Base-by-base conservation (phyloP, 2,797 vertebrate species). In the Sebastes vulpes region DNA sequence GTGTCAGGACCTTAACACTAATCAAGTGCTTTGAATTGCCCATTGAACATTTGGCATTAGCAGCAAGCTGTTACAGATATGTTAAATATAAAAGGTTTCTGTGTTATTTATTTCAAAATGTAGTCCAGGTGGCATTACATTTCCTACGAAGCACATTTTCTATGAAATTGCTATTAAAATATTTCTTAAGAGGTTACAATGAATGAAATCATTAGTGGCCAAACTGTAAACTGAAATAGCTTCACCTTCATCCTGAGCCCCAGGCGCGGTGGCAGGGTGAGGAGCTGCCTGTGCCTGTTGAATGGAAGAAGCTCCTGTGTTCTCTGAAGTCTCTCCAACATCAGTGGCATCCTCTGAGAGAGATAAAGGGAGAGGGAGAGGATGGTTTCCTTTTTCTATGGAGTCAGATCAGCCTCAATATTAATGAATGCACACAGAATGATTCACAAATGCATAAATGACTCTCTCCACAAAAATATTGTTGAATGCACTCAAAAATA, bases 221-320 rank as follows among this genome's bases (percentile, higher is more conserved):
- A 31, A 60, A 60, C 9, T 26, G 28, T 50, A 20, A 59, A 66
- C 1, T 14, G 21, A 32, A 35, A 63, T 54, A 5, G n/a, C 63
- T 42, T 76, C 1, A 77, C 75, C 75, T 69, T 77, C 20, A 61
- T 26, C 35, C 50, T 64, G 25, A 14, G 58, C 6, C 6, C 14
- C 65, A 48, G 32, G 7, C 1, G 1, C 1, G 38, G 1, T 23
- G 3, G 4, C 14, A 23, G 31, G 7, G 18, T 9, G n/a, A 31
- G 12, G 48, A 61, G 18, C 57, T 59, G 9, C 18, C 28, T 31
- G 29, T 9, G 29, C 21, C 28, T 42, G 29, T 29, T 73, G 59
- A 54, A 26, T 54, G 50, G 31, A 21, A 26, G 54, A 52, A 28
- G 18, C 25, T 6, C 16, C 31, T 38, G 21, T 29, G 9, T 25